These are phyloP conservation scores for Lithophane semibrunnea DNA, from an alignment of 2,888 invertebrate genomes.

Conservation along the genomic window DNA sequence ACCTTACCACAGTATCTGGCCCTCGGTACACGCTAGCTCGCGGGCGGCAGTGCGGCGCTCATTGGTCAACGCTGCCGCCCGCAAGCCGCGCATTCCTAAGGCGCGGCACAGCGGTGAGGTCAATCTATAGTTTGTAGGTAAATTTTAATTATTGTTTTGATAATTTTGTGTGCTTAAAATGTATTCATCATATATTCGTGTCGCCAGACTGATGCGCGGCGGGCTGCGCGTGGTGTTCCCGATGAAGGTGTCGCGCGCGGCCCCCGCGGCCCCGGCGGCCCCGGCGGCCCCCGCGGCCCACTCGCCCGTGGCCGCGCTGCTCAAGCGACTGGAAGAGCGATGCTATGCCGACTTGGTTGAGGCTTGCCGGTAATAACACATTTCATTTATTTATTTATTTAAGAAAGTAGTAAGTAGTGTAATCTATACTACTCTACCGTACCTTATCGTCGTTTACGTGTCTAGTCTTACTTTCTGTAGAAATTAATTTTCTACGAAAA, in stretches of 20 bases:
- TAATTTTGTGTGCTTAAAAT: too few species aligned
- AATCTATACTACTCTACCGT: background rate
- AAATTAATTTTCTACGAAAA: background rate
- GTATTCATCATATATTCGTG: too few species aligned
- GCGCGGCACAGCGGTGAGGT: too few species aligned
- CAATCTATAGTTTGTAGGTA: too few species aligned
- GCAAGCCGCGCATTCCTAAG: too few species aligned
- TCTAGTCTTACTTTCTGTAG: background rate
- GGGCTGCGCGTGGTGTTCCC: constrained; percentile 88
- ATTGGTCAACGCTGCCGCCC: too few species aligned
- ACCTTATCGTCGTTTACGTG: background rate
- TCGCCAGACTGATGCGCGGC: constrained; percentile 87
- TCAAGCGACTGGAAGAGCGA: constrained; percentile 89
- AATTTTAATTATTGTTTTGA: too few species aligned
- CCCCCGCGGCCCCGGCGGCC: constrained; percentile 64
- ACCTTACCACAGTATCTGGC: too few species aligned
- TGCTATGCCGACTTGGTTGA: constrained; percentile 93
- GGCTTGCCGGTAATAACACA: constrained; percentile 87
- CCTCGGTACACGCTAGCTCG: too few species aligned
- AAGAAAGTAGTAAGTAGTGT: background rate
- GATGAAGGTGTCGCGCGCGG: constrained; percentile 82
- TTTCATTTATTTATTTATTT: background rate
- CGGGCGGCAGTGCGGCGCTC: too few species aligned
- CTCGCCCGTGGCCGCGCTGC: constrained; percentile 76
- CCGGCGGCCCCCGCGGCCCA: constrained; percentile 66